Base-by-base conservation (phyloP, 2,113 vertebrate species). In the Anarhynchus alexandrinus region DNA sequence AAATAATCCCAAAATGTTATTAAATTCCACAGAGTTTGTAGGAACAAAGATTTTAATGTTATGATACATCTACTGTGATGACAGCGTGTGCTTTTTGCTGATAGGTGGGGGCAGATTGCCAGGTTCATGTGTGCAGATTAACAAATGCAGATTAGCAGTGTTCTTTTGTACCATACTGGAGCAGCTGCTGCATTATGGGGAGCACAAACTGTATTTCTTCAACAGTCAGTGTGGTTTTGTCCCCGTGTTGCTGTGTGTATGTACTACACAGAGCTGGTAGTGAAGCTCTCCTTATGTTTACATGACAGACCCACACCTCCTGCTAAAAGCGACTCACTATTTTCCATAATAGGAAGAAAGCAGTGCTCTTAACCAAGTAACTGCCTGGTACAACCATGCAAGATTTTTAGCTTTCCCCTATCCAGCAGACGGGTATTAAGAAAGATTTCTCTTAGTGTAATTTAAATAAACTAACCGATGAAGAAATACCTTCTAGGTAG, bases 281-380 rank as follows among this genome's bases (percentile, higher is more conserved):
- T 34, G 94, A 90, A 93, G 77, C 65, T 88, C 89, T 95, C 82
- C 93, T 84, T 83, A 47, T 93, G 93, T 96, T 96, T 96, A 95
- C 22, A 54, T 12, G 78, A 90, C 52, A 77, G 94, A 54, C 64
- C 90, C 88, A 94, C 78, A 96, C 92, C 95, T 96, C 94, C 95
- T 85, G 86, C 87, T 90, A 88, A 83, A 96, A 92, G 87, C 6
- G 2, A 70, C 76, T 88, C 88, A 69, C 87, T 77, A 42, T 88
- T 95, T 90, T 9, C 96, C 94, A 96, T 97, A 97, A 95, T 93
- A 95, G 96, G 97, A 97, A 97, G 93, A 92, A 96, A 97, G 84
- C 32, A 36, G 61, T 22, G 61, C 72, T 94, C 92, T 79, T 88
- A 92, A 90, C 59, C 59, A 76, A 91, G 15, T 69, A 54, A 92